Evolutionary conservation across 2,888 invertebrate genomes (phyloP), one percentile per base, ranked within the genome.

Genomic region (Drosophila borealis): DNA sequence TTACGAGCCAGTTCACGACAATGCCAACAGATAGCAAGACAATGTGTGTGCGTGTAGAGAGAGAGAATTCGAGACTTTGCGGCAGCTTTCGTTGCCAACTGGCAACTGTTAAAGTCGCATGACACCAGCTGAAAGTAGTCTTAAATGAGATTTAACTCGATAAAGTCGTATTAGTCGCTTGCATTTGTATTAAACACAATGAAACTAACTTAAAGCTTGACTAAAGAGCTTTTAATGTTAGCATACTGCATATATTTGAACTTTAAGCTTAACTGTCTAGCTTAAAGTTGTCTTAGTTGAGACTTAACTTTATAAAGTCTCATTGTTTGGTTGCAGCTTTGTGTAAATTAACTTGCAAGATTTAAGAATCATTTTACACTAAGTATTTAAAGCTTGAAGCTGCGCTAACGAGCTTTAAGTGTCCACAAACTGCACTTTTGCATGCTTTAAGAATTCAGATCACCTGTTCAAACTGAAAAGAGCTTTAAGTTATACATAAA

Each of bases 1-100:
- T 87, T 87, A 78, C 78, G 75, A 78, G 53, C 69, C 54, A 68
- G 63, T 68, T 67, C 67, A 61, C 69, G 62, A 54, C 77, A 71
- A 76, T 65, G 54, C 33, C 45, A 51, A 48, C 36, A 61, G 33
- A 73, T 67, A 72, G 42, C 44, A 14, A 70, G 53, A 76, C 60
- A 74, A 61, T 74, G 64, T 68, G 25, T 25, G 14, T 11, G 42
- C 36, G 10, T 56, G 57, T 46, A 29, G 48, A 13, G 25, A 46
- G 25, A 46, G 57, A 59, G 70, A 51, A 50, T 45, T 34, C 42
- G 55, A 72, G 72, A 72, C 72, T 62, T 37, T 39, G 65, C 44
- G 70, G 53, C 72, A 78, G 65, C 80, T 80, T 68, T 64, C 59
- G 41, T 39, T 36, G 34, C 49, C 67, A 66, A 55, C 70, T 53